Conservation (phyloP, 2,888 invertebrate species). For the Idaea aversata region DNA sequence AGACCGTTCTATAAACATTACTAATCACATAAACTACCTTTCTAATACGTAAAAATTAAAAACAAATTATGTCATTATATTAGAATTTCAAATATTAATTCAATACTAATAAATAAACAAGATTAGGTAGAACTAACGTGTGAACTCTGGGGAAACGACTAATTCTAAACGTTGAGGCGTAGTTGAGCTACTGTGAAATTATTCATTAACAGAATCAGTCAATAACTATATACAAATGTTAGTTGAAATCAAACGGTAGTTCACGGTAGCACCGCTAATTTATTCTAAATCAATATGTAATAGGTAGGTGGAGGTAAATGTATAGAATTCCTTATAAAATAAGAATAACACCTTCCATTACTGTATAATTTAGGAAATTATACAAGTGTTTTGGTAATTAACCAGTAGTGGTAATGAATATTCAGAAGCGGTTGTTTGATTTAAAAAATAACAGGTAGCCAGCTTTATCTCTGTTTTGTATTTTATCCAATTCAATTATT, state of each 20-base stretch:
- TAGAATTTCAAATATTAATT: neutral
- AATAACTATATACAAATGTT: neutral
- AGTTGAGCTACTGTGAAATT: neutral
- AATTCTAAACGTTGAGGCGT: neutral
- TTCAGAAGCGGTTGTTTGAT: constrained; percentile 17
- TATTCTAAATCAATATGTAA: constrained; percentile 20
- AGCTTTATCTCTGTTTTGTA: neutral
- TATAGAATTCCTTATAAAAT: neutral
- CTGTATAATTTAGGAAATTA: neutral
- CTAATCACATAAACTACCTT: constrained; percentile 13
- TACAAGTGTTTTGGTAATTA: neutral
- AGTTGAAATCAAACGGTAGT: constrained; percentile 43
- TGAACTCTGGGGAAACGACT: neutral
- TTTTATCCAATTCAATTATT: neutral
- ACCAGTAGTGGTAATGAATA: constrained; percentile 29
- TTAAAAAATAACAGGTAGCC: neutral
- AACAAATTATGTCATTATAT: constrained; percentile 1
- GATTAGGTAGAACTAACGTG: neutral
- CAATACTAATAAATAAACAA: neutral
- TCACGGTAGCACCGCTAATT: constrained; percentile 48
- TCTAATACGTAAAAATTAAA: constrained; percentile 25
- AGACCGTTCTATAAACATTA: neutral
- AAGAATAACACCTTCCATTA: neutral
- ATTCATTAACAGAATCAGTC: neutral
- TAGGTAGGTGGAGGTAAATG: neutral